Evolutionary conservation across 2,113 vertebrate genomes (phyloP), one percentile per base, ranked within the genome.

Genomic region (Pomatostomus ruficeps): DNA sequence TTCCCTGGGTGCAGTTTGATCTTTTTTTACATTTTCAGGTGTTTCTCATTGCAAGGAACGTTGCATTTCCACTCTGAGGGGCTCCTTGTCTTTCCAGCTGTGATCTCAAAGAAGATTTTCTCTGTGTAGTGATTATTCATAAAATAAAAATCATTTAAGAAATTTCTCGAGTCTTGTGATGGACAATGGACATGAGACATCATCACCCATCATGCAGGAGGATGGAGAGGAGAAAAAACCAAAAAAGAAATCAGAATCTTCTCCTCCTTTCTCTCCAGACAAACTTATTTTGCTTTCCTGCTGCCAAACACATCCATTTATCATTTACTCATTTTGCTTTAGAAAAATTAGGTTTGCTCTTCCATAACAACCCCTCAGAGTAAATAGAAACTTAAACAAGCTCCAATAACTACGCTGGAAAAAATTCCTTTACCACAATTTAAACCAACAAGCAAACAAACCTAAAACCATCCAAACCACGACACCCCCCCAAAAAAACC

Each of bases 311-410:
- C 2, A 10, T 59, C 71, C 22, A 40, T 61, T 52, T 67, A 85
- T 25, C 40, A 25, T 72, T 82, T 58, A 38, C 25, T 91, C n/a
- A 26, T 63, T 85, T 85, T 71, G 43, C 52, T 62, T 71, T 31
- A 74, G 51, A 77, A 63, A 12, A 54, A 46, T 63, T 31, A 77
- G n/a, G 52, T 66, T 77, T 11, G 33, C 25, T 88, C 58, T 80
- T 70, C 43, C 46, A 21, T 45, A 40, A 35, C 31, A 77, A 49
- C 38, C 4, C 9, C 31, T 35, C 16, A 13, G 46, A 75, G 35
- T 55, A 91, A 95, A 92, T 2, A 59, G 45, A 68, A 75, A 77
- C 24, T 35, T 88, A 46, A 68, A 46, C 59, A 88, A 46, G 15
- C 11, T 84, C 36, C 25, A 62, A 21, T 11, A 25, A 20, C 42